Percentiles rank a stretch among this genome's conserved stretches.
phyloP scores from a whole-genome alignment of 2,888 invertebrate species.

The Sarcophaga rosellei region DNA sequence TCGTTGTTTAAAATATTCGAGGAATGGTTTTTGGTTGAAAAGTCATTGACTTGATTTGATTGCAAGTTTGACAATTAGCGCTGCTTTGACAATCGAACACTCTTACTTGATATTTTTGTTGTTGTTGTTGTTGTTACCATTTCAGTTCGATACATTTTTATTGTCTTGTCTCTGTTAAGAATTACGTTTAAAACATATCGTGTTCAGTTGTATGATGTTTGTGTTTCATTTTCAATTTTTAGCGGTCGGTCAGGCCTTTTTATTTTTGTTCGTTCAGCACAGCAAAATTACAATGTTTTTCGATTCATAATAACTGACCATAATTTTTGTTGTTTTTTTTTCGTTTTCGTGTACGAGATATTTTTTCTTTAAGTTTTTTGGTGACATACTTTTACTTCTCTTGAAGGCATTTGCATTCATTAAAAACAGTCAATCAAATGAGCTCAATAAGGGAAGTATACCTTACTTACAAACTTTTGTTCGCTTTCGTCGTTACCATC shows the following conservation, averaged over 20 bases:
- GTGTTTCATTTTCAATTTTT: slow-evolving; percentile 19
- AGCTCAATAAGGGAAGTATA: slow-evolving; percentile 40
- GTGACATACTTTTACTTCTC: slow-evolving; percentile 69
- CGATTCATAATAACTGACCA: slow-evolving; percentile 63
- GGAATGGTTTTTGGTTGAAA: slow-evolving; percentile 4
- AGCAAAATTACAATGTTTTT: slow-evolving; percentile 55
- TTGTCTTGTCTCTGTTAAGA: not conserved
- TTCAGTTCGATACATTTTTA: not conserved
- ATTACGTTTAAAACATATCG: slow-evolving; percentile 25
- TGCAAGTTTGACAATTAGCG: slow-evolving; percentile 61
- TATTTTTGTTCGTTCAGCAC: slow-evolving; percentile 29
- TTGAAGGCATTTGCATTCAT: slow-evolving; percentile 69
- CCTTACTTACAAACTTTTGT: not conserved
- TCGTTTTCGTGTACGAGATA: not conserved
- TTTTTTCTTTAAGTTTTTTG: slow-evolving; percentile 18
- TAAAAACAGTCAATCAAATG: slow-evolving; percentile 66
- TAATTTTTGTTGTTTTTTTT: slow-evolving; percentile 30
- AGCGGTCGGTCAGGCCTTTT: slow-evolving; percentile 43
- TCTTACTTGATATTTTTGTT: slow-evolving; percentile 50
- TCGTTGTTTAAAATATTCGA: not conserved
- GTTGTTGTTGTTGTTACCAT: not conserved
- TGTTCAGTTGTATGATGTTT: slow-evolving; percentile 7
- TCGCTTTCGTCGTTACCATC: no score
- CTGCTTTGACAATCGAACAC: slow-evolving; percentile 54
- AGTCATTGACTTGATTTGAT: slow-evolving; percentile 62